Evolutionary conservation across 2,113 vertebrate species (phyloP), one percentile per base, ranked within the genome.

Genomic region (Heterotis niloticus): DNA sequence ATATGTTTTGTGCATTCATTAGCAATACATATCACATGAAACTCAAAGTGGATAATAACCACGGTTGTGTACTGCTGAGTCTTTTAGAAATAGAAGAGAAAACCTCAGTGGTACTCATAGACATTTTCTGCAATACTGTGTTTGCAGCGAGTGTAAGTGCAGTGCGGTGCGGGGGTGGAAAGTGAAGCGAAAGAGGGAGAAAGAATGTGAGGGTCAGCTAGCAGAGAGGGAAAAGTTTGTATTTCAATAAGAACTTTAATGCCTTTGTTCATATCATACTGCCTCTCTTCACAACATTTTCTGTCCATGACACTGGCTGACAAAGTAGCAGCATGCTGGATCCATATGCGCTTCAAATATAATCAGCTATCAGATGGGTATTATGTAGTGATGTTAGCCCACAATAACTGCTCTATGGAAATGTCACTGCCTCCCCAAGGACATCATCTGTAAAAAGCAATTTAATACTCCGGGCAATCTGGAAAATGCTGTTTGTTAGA

Each of bases 391-490:
- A 72, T 72, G 20, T 72, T 72, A 44, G 34, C 7, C 34, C 2
- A 44, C 34, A 44, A 44, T 44, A 44, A 44, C 34, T n/a, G n/a
- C n/a, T 72, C 59, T 12, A 20, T 12, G 34, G 11, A 72, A n/a
- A 72, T 72, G 69, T 44, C 34, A 44, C 34, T 44, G 34, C 34
- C 2, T 44, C 34, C 34, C 34, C 34, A 44, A 44, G 34, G 34
- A 72, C 69, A 24, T 72, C 71, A 74, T 57, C 28, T 52, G 54
- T 74, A 57, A 20, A 74, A 74, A 52, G 13, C 51, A 72, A 23
- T 24, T 12, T 52, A 51, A 13, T 72, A n/a, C 69, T 20, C 44
- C 69, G 51, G 17, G 69, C 16, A 52, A 72, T 5, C 5, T 34
- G 44, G 34, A 51, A 72, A 56, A 74, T 26, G 24, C 24, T 24